Base-by-base conservation (phyloP, 2,797 vertebrate genomes). In the Morelia viridis region DNA sequence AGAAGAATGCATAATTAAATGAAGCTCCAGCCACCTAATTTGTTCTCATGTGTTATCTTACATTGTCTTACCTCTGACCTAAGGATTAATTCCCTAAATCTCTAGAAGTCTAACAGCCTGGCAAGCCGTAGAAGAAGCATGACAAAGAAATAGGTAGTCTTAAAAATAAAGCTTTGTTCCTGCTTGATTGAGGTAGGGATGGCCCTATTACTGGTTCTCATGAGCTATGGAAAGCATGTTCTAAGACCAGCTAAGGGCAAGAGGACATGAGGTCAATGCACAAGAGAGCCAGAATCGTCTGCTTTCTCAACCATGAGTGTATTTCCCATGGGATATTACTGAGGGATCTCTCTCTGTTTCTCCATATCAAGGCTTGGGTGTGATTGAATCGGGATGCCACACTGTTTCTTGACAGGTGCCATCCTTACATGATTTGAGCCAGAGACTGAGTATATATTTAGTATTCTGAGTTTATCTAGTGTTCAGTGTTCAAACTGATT, bases 1-100 rank as follows among this genome's bases (percentile, higher is more conserved):
- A 0, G 68, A 92, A 91, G 92, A 84, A 89, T 95, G 92, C 2
- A 92, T 90, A 85, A n/a, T 50, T 46, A 83, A 64, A 26, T 53
- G 53, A 41, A 24, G 17, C 56, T 58, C 17, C 31, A 71, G 50
- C 60, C 22, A 35, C 88, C 28, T 31, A 53, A 5, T 41, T 65
- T 41, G 56, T 71, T 46, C 88, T 86, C 31, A 9, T 87, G 58
- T n/a, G 19, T 62, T n/a, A 28, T 83, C 50, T 89, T 50, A 90
- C 35, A 0, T 62, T 71, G 35, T 17, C n/a, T 84, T 87, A 61
- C 24, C 53, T 86, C 58, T 28, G 11, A 4, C 31, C 10, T 46
- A 7, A 85, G 80, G 10, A 57, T 60, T 60, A 64, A 64, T 85
- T 71, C 28, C 62, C 28, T 61, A 76, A 71, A 88, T 41, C 68